Conservation (phyloP, 2,113 vertebrate species). For the Lontra canadensis region DNA sequence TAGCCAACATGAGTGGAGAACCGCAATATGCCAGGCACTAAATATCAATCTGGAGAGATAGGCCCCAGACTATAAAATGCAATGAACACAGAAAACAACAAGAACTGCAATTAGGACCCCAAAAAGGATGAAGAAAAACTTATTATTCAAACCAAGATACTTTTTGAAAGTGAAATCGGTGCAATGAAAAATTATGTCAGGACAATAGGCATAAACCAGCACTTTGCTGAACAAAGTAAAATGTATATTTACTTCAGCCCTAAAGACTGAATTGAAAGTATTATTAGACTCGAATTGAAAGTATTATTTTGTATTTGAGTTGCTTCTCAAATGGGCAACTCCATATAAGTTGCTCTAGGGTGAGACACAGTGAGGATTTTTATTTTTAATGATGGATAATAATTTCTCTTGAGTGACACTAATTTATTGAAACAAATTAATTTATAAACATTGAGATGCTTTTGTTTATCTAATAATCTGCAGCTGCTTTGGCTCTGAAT, state of each 20-base stretch:
- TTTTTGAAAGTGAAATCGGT: background rate
- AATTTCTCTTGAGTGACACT: background rate
- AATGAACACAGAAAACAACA: background rate
- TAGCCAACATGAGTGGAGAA: background rate
- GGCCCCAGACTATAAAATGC: background rate
- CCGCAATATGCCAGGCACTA: background rate
- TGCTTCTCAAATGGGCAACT: background rate
- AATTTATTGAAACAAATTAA: conserved; percentile 31
- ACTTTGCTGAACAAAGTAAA: background rate
- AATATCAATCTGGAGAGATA: background rate
- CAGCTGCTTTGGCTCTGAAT: background rate
- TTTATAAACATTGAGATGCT: background rate
- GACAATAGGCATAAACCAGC: background rate
- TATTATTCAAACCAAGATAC: background rate
- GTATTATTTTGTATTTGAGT: conserved; percentile 16
- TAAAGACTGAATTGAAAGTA: too few relatives aligned
- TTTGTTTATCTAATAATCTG: conserved; percentile 11
- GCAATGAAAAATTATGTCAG: background rate
- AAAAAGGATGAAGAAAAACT: background rate
- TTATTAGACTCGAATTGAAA: background rate
- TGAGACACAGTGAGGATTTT: background rate
- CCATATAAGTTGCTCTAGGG: background rate
- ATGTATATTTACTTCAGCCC: background rate
- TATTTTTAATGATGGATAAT: conserved; percentile 32
- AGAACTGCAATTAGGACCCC: background rate